Conservation (phyloP, 2,888 invertebrate genomes). For the Cerastis leucographa region DNA sequence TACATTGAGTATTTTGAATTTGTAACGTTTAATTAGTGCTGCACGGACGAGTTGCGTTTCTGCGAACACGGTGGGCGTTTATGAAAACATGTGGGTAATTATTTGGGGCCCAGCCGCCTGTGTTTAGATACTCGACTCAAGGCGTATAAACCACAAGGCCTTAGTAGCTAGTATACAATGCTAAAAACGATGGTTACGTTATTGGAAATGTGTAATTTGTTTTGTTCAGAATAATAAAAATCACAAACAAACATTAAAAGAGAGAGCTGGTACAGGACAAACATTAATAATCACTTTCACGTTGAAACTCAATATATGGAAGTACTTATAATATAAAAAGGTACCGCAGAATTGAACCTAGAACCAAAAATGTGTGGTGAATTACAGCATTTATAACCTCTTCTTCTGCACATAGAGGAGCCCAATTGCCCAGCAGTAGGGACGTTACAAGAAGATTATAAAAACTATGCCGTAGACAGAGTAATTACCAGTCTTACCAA, state of each 20-base stretch:
- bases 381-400: too few species aligned
- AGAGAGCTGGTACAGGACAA: neutral
- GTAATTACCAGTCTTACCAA: too few species aligned
- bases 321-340: too few species aligned
- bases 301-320: too few species aligned
- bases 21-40: slow-evolving; percentile 64
- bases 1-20: slow-evolving; percentile 57
- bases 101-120: slow-evolving; percentile 48
- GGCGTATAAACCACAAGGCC: slow-evolving; percentile 45
- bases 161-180: slow-evolving; percentile 14
- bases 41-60: slow-evolving; percentile 58
- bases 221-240: neutral
- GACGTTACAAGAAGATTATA: neutral
- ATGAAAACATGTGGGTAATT: slow-evolving; percentile 61
- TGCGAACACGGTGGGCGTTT: slow-evolving; percentile 61
- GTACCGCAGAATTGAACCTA: neutral
- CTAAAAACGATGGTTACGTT: slow-evolving; percentile 15
- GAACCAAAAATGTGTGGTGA: neutral
- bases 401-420: too few species aligned
- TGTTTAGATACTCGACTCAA: slow-evolving; percentile 42
- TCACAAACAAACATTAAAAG: neutral
- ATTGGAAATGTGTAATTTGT: slow-evolving; percentile 13
- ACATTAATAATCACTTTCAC: neutral
- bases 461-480: neutral
- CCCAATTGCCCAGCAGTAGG: neutral